A percentile compares a stretch with the other conserved stretches of the same genome.
Conservation (phyloP, 2,113 vertebrate species). For the Oreocharis arfaki region DNA sequence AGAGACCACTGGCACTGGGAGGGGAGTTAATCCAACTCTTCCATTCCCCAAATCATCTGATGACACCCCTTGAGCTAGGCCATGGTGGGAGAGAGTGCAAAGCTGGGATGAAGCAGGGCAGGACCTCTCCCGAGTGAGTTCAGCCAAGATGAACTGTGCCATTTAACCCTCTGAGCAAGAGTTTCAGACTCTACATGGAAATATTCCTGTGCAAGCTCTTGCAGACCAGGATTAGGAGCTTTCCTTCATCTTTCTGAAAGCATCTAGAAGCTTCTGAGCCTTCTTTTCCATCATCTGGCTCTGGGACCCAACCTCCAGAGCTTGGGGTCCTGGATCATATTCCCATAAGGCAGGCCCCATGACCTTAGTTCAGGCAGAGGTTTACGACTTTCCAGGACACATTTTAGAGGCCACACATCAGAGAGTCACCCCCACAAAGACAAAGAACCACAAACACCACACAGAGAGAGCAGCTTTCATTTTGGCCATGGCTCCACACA, state of each 20-base stretch:
- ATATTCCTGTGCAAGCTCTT: not conserved
- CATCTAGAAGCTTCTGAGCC: not conserved
- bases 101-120: not conserved
- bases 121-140: not conserved
- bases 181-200: not conserved
- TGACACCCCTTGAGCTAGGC: not conserved
- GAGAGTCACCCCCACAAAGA: not conserved
- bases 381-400: not conserved
- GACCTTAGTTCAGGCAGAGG: not conserved
- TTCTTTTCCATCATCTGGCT: not conserved
- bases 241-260: not conserved
- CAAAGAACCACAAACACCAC: not conserved
- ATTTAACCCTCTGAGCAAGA: not conserved
- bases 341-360: not conserved
- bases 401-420: not conserved
- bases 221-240: not conserved
- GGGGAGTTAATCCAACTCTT: not conserved
- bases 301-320: not conserved
- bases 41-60: not conserved
- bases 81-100: rapidly evolving
- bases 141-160: not conserved
- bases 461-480: not conserved
- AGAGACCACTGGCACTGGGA: rapidly evolving
- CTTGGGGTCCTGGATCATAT: not conserved
- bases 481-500: not conserved